A percentile compares a stretch with the other conserved stretches of the same genome.
These are phyloP conservation scores for Promerops cafer DNA, from an alignment of 2,113 vertebrate genomes.

Conservation along the genomic window DNA sequence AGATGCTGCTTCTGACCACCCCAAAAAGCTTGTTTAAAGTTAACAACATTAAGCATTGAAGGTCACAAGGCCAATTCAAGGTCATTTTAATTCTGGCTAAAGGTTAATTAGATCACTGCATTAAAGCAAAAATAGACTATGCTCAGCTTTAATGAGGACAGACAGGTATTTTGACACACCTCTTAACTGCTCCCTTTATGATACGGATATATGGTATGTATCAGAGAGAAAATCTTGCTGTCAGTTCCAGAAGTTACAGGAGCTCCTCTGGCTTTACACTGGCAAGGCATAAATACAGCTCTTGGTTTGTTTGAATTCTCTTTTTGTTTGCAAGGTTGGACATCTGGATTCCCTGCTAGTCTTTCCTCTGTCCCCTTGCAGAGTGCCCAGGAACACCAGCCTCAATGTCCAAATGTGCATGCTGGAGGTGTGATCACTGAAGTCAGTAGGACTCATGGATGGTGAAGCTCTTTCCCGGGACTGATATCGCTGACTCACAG, in stretches of 20 bases:
- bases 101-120: conserved; percentile 86
- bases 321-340: not conserved
- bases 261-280: not conserved
- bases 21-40: conserved; percentile 78
- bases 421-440: not conserved
- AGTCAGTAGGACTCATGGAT: not conserved
- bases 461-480: fast-evolving
- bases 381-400: not conserved
- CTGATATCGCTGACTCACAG: not conserved
- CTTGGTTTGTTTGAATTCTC: not conserved
- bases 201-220: not conserved
- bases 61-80: conserved; percentile 77
- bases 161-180: conserved; percentile 48
- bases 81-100: conserved; percentile 77
- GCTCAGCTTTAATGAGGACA: conserved; percentile 60
- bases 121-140: conserved; percentile 74
- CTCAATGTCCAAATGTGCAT: fast-evolving
- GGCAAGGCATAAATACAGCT: not conserved
- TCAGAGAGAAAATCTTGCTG: not conserved
- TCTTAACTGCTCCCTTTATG: not conserved
- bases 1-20: conserved; percentile 74
- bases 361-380: not conserved
- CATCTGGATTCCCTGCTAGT: fast-evolving
- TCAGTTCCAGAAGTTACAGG: not conserved
- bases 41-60: conserved; percentile 75